Percentiles rank a stretch among this genome's conserved stretches.
phyloP scores from a whole-genome alignment of 2,888 invertebrate species.

The Ormyrus pomaceus region DNA sequence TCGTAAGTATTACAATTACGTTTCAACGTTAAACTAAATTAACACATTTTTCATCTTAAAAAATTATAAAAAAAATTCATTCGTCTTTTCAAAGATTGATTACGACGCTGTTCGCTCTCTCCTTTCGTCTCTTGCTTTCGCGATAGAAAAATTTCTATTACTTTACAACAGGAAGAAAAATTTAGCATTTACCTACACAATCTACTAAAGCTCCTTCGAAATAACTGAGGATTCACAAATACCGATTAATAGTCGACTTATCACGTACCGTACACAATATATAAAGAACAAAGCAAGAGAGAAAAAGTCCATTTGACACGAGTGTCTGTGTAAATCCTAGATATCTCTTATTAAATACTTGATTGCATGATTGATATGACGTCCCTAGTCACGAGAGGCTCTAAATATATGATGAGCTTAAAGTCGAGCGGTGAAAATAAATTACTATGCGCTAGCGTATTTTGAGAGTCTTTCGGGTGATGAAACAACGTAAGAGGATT shows the following conservation, averaged over 20 bases:
- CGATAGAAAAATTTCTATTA: conserved; percentile 17
- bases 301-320: conserved; percentile 47
- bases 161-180: neutral
- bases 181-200: neutral
- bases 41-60: conserved; percentile 52
- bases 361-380: conserved; percentile 73
- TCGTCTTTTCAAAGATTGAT: conserved; percentile 45
- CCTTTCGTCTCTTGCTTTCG: conserved; percentile 42
- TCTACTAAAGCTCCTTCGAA: conserved; percentile 15
- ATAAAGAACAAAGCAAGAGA: conserved; percentile 51
- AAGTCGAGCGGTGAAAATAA: conserved; percentile 69
- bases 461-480: conserved; percentile 70
- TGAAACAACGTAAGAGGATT: conserved; percentile 66
- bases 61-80: conserved; percentile 56
- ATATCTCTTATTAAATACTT: conserved; percentile 64
- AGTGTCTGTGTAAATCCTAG: conserved; percentile 43
- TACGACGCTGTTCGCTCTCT: conserved; percentile 33
- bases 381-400: conserved; percentile 62
- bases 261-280: conserved; percentile 14
- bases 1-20: conserved; percentile 48
- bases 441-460: conserved; percentile 71
- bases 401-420: conserved; percentile 62
- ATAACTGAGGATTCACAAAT: conserved; percentile 25
- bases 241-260: conserved; percentile 16
- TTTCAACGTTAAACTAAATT: conserved; percentile 51